Evolutionary conservation across 2,888 invertebrate genomes (phyloP), one percentile per base, ranked within the genome.

Genomic region (Cephalotes varians): DNA sequence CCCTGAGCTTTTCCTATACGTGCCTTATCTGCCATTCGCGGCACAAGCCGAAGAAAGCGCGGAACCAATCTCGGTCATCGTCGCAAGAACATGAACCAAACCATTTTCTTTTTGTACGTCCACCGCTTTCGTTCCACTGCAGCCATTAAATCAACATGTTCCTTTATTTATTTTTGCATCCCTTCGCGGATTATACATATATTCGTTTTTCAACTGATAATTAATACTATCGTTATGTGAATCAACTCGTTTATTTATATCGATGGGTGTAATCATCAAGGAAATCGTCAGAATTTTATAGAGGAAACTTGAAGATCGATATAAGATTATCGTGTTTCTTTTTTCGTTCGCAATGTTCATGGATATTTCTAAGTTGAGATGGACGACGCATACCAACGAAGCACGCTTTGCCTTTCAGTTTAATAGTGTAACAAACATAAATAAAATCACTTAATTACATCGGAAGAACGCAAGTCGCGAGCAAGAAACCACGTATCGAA

Each of bases 1-100:
- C 85, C 87, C 62, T 74, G 85, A 83, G 85, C 85, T 74, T 56
- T 72, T 73, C 65, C 71, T 37, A 31, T 64, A 84, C 90, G 90
- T 91, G 90, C 84, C 87, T 91, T 91, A 91, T 90, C 90, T 87
- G 58, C 54, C 77, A 83, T 85, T 83, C 79, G 79, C 83, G 65
- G 73, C 56, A 80, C 74, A 80, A 80, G 54, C 60, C 49, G 34
- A 67, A 79, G 82, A 77, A 80, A 81, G 64, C 25, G 64, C 54
- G 76, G 56, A 77, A 77, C 64, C 81, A 81, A 81, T 81, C 76
- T 81, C 81, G 25, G 77, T 79, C 77, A 79, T 34, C 71, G 71
- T 79, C 56, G 56, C 77, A 71, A 79, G 77, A 79, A 77, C 77
- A 69, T 77, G 77, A 77, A 71, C 71, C 25, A 44, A 56, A 71